Percentiles rank a stretch among this genome's conserved stretches.
Evolutionary conservation across 2,888 invertebrate species (phyloP).

Genomic region (Phrixothrix hirtus): DNA sequence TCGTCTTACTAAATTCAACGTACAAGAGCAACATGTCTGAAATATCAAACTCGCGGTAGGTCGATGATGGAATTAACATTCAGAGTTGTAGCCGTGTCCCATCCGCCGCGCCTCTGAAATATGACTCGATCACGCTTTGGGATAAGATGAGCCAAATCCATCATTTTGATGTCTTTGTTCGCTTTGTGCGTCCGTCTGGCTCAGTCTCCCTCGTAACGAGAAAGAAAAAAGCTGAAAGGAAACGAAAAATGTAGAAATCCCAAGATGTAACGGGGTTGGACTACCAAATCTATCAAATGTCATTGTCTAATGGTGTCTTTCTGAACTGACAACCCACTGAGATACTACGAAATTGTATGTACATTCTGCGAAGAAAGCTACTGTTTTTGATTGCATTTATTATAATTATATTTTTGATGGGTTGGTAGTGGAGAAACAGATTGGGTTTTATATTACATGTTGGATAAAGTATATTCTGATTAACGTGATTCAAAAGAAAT

Average conservation of each 20-base stretch:
- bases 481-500: no score
- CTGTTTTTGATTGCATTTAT: conserved; percentile 4
- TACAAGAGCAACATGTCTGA: conserved; percentile 31
- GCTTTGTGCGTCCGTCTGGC: conserved; percentile 49
- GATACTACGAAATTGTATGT: conserved; percentile 34
- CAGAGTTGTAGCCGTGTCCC: conserved; percentile 54
- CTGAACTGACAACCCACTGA: conserved; percentile 41
- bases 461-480: no score
- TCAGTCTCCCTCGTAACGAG: conserved; percentile 42
- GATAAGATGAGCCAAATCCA: conserved; percentile 59
- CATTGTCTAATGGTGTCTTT: conserved; percentile 53
- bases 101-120: conserved; percentile 54
- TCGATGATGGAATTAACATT: conserved; percentile 56
- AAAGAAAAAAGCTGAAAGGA: conserved; percentile 49
- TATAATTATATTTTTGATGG: no score
- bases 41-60: conserved; percentile 41
- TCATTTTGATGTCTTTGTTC: conserved; percentile 61
- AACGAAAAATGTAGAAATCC: conserved; percentile 54
- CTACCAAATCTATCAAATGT: conserved; percentile 54
- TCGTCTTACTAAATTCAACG: conserved; percentile 25
- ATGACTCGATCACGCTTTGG: conserved; percentile 59
- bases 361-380: conserved; percentile 20
- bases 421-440: no score
- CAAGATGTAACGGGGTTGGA: conserved; percentile 51
- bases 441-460: no score